These are phyloP conservation scores for Plotosus lineatus DNA, from an alignment of 2,113 vertebrate species.

Conservation along the genomic window DNA sequence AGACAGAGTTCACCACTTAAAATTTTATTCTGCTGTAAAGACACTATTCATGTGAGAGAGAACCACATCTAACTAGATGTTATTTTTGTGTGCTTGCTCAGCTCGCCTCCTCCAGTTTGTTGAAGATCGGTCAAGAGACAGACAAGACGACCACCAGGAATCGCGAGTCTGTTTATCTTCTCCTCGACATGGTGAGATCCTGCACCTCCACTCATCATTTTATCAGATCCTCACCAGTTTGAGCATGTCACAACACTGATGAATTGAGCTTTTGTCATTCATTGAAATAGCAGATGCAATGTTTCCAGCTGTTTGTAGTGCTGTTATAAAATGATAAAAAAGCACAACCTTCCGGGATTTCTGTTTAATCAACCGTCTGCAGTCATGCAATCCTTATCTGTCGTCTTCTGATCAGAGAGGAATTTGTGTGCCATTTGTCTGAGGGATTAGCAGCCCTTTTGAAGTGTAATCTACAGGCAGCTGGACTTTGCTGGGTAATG, in stretches of 20 bases:
- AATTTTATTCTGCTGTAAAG: neutral
- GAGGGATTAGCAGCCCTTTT: constrained; percentile 43
- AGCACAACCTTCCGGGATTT: neutral
- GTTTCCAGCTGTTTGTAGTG: neutral
- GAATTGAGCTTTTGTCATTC: neutral
- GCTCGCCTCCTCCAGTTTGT: constrained; percentile 95
- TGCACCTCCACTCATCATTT: neutral
- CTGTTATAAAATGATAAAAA: neutral
- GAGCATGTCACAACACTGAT: neutral
- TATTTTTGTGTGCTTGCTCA: constrained; percentile 52
- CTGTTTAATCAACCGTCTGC: constrained; percentile 7
- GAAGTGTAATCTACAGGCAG: constrained; percentile 42
- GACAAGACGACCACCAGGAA: constrained; percentile 98
- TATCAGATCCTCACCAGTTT: neutral
- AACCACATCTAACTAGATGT: neutral
- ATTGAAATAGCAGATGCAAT: neutral
- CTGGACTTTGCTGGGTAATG: constrained; percentile 29
- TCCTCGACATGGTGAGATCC: constrained; percentile 90
- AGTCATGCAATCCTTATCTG: constrained; percentile 24
- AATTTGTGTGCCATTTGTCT: constrained; percentile 37
- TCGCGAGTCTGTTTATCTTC: constrained; percentile 95
- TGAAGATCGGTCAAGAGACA: constrained; percentile 98
- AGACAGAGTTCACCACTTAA: neutral
- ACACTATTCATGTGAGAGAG: neutral
- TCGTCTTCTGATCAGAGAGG: constrained; percentile 26